A percentile compares a stretch with the other conserved stretches of the same genome.
These are phyloP conservation scores for Teleopsis dalmanni DNA, from an alignment of 1,140 invertebrate species.

Conservation along the genomic window DNA sequence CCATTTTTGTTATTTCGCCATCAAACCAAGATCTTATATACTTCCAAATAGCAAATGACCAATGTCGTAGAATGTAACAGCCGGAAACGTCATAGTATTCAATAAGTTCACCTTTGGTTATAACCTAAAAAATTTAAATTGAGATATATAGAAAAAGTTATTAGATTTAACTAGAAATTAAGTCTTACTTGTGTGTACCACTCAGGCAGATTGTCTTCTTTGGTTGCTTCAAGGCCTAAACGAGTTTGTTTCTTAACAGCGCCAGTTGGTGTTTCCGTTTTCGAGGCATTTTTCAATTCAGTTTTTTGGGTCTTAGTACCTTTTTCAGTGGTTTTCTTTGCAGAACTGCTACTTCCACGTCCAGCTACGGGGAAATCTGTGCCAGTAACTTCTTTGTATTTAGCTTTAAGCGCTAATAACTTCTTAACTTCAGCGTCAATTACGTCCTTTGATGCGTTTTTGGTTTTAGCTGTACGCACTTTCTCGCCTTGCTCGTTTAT, in stretches of 20 bases:
- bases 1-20: conserved; percentile 80
- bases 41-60: conserved; percentile 97
- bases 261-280: conserved; percentile 24
- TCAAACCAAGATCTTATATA: conserved; percentile 85
- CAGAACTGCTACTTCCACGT: conserved; percentile 33
- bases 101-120: conserved; percentile 97
- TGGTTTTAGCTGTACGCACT: conserved; percentile 52
- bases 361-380: conserved; percentile 52
- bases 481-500: conserved; percentile 53
- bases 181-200: conserved; percentile 87
- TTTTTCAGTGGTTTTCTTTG: conserved; percentile 24
- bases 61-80: conserved; percentile 95
- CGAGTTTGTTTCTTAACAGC: conserved; percentile 78
- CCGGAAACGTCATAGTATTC: conserved; percentile 99
- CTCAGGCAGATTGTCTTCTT: conserved; percentile 88
- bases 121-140: conserved; percentile 47
- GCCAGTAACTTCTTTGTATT: conserved; percentile 70
- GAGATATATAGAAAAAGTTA: not conserved
- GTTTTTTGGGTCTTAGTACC: conserved; percentile 21
- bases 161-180: not conserved
- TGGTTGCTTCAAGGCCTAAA: conserved; percentile 86
- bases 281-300: too few species aligned
- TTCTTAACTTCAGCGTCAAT: conserved; percentile 67
- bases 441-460: conserved; percentile 48
- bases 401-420: conserved; percentile 65